A percentile compares a stretch with the other conserved stretches of the same genome.
These are phyloP conservation scores for Volucella zonaria DNA, from an alignment of 2,888 invertebrate species.

Conservation along the genomic window DNA sequence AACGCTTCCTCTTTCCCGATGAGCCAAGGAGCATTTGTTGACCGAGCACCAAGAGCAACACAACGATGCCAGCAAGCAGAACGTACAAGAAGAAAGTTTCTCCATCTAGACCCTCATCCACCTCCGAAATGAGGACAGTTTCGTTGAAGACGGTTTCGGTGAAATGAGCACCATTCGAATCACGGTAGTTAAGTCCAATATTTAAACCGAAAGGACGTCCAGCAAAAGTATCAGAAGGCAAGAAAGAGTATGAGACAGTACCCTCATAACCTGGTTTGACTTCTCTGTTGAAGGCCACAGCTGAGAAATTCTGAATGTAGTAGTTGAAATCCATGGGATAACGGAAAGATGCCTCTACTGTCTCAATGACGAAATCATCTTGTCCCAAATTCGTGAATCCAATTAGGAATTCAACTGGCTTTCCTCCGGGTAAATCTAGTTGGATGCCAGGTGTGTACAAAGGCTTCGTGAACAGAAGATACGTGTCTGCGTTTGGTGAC, in stretches of 20 bases:
- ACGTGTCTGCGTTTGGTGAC: slow-evolving; percentile 95
- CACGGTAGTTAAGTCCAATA: slow-evolving; percentile 95
- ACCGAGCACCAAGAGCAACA: slow-evolving; percentile 93
- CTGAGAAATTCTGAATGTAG: slow-evolving; percentile 99
- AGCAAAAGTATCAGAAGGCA: slow-evolving; percentile 97
- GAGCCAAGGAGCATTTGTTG: slow-evolving; percentile 94
- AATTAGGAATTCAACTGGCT: slow-evolving; percentile 96
- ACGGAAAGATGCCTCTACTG: slow-evolving; percentile 98
- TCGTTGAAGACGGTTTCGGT: slow-evolving; percentile 98
- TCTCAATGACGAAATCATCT: slow-evolving; percentile 94
- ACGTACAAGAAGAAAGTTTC: slow-evolving; percentile 99
- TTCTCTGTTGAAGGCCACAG: slow-evolving; percentile 92
- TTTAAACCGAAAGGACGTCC: slow-evolving; percentile 98
- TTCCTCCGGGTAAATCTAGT: slow-evolving; percentile 90
- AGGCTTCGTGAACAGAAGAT: slow-evolving; percentile 94
- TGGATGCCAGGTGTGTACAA: slow-evolving; percentile 85
- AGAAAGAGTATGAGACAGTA: slow-evolving; percentile 96
- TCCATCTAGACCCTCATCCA: slow-evolving; percentile 98
- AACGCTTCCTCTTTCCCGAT: slow-evolving; percentile 87
- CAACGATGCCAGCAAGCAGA: slow-evolving; percentile 94
- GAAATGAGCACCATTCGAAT: slow-evolving; percentile 86
- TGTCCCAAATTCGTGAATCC: slow-evolving; percentile 98
- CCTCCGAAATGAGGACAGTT: slow-evolving; percentile 96
- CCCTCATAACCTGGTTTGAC: slow-evolving; percentile 96
- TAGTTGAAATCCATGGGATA: slow-evolving; percentile 99